phyloP scores from a whole-genome alignment of 2,797 vertebrate species.

The Pangasius djambal region DNA sequence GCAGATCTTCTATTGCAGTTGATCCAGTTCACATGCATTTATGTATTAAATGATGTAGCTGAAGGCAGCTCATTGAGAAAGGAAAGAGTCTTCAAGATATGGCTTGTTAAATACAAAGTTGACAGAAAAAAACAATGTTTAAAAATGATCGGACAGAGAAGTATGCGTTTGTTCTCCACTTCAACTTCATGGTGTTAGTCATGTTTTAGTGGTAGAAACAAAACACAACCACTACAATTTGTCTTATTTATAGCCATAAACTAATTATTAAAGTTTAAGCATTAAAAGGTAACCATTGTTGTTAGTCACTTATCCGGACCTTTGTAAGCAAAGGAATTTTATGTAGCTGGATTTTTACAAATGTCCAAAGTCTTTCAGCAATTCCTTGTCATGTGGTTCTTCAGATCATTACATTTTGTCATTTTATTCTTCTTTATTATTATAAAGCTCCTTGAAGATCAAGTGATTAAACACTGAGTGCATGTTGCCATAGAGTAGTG shows the following conservation, averaged over 20 bases:
- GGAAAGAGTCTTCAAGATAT: background rate
- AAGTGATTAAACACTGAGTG: background rate
- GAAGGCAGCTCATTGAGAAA: background rate
- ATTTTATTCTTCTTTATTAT: background rate
- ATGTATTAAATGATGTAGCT: background rate
- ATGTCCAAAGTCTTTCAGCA: background rate
- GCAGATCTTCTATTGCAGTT: background rate
- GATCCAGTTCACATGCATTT: background rate
- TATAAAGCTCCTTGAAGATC: background rate
- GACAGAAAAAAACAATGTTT: background rate
- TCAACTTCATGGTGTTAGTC: background rate
- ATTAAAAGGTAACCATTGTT: background rate
- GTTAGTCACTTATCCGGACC: background rate
- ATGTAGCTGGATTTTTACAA: background rate
- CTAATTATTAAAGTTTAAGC: background rate
- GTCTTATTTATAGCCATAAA: background rate
- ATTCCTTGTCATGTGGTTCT: background rate
- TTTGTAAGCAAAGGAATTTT: background rate
- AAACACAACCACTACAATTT: background rate
- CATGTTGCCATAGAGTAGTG: background rate
- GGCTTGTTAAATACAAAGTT: background rate
- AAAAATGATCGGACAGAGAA: background rate
- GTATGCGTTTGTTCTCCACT: background rate
- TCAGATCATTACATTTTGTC: background rate
- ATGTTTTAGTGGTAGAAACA: background rate